Conservation (phyloP, 1,140 invertebrate genomes). For the Plutomurus gul region DNA sequence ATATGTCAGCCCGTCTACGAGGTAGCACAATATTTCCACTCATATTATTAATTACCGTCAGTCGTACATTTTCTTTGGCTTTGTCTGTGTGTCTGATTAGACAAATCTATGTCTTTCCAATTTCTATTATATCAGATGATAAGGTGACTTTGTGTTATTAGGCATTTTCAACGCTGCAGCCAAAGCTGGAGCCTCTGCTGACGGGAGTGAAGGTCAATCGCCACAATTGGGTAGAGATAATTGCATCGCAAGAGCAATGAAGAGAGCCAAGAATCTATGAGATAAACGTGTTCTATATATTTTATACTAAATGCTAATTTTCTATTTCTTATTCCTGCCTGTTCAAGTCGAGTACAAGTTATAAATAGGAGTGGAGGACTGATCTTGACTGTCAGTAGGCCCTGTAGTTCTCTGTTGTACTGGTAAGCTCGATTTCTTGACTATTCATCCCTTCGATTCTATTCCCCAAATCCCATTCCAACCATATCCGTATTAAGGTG, state of each 20-base stretch:
- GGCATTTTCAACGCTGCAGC: slow-evolving; percentile 80
- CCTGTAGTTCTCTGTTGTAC: slow-evolving; percentile 2
- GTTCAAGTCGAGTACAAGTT: background rate
- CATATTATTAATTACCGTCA: no score
- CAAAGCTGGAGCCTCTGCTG: slow-evolving; percentile 76
- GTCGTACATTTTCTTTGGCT: no score
- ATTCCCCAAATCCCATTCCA: no score
- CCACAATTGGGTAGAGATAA: slow-evolving; percentile 77
- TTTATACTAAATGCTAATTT: slow-evolving; percentile 25
- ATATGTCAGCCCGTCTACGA: slow-evolving; percentile 95
- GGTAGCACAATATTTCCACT: slow-evolving; percentile 65
- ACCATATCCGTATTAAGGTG: no score
- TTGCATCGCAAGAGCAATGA: slow-evolving; percentile 56
- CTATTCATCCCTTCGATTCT: no score
- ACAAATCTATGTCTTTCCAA: no score
- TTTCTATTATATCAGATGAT: slow-evolving; percentile 10
- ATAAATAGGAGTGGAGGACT: slow-evolving; percentile 20
- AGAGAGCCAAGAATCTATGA: slow-evolving; percentile 39
- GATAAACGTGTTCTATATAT: slow-evolving; percentile 21
- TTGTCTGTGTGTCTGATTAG: no score
- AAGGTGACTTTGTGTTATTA: slow-evolving; percentile 60
- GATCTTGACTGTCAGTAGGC: slow-evolving; percentile 3
- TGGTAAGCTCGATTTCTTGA: no score
- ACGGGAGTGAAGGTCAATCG: slow-evolving; percentile 83
- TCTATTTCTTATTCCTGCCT: background rate